Base-by-base conservation (phyloP, 2,797 vertebrate genomes). In the Myotis myotis region DNA sequence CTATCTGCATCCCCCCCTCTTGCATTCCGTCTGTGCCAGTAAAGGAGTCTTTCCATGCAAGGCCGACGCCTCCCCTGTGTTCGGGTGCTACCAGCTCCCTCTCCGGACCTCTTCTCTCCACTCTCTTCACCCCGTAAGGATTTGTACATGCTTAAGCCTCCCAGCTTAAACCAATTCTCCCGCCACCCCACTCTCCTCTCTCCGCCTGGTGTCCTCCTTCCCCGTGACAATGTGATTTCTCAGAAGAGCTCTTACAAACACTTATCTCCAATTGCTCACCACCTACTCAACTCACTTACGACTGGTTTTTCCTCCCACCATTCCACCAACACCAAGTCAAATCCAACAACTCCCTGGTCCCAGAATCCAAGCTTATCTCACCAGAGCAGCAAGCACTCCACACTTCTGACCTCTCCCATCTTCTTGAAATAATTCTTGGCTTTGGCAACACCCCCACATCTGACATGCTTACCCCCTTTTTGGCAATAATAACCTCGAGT, bases 1-100 rank as follows among this genome's bases (percentile, higher is more conserved):
- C 72, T n/a, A 0, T 12, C 17, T 3, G 4, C 25, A 28, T 2
- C 30, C 3, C 16, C 53, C 10, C 36, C 10, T n/a, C 33, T 25
- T 28, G 38, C 5, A 4, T 8, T 0, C 3, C 15, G 9, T 57
- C 66, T 28, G 44, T 17, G 60, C 30, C 10, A 36, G 0, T 3
- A 10, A 55, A 10, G 70, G 55, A 13, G 57, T n/a, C 64, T 49
- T 87, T 76, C 62, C 16, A 5, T 5, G 23, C 11, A 10, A 51
- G 49, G 88, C 55, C 33, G 20, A 17, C 6, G 66, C 53, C 23
- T 60, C 49, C 60, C 6, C 22, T 10, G 12, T 30, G 62, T 9
- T 28, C 13, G 8, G 16, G 11, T 13, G 9, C 72, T 33, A 10
- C 11, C n/a, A 1, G 41, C 8, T 8, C 10, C 20, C 66, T 1